Evolutionary conservation across 2,113 vertebrate species (phyloP), one percentile per base, ranked within the genome.

Genomic region (Pipra filicauda): DNA sequence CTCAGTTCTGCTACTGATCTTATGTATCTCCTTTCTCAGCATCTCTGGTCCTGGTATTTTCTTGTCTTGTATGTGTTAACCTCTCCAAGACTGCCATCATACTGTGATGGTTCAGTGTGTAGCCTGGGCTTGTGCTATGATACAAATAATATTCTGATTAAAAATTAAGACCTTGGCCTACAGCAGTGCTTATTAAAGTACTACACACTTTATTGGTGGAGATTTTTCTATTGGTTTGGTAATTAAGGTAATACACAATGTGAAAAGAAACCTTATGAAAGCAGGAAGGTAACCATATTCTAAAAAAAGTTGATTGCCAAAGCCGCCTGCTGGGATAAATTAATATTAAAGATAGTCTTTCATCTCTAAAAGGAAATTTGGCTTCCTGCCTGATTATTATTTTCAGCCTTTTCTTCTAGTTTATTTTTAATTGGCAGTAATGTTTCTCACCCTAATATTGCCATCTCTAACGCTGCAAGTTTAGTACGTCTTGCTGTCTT

Each of bases 21-120:
- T 70, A 13, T 0, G 2, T 13, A 4, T 0, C 0, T 64, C 43
- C 13, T 57, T 69, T 31, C 70, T 46, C 13, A 31, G 37, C 24
- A 13, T 24, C 70, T 85, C 48, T 54, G 31, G 28, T 28, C n/a
- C 28, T 31, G 41, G 21, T 31, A 16, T 54, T 46, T 62, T 51
- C 46, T 39, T 58, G 22, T 44, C n/a, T 13, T 65, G 70, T 8
- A 33, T 16, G 12, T 31, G 54, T 43, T 76, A 15, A 71, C 33
- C 19, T 49, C 35, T 8, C 19, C 70, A 57, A 15, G 30, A 17
- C 46, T 84, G 6, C 20, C 15, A 6, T 24, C 4, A 1, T 7
- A 21, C 31, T 66, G 59, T 51, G 72, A 8, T 0, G 4, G 18
- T 31, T 82, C 48, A 12, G 22, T 8, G 30, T 16, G 15, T 30